Percentiles rank a stretch among this genome's conserved stretches.
Conservation (phyloP, 2,888 invertebrate species). For the Tupiocoris notatus region DNA sequence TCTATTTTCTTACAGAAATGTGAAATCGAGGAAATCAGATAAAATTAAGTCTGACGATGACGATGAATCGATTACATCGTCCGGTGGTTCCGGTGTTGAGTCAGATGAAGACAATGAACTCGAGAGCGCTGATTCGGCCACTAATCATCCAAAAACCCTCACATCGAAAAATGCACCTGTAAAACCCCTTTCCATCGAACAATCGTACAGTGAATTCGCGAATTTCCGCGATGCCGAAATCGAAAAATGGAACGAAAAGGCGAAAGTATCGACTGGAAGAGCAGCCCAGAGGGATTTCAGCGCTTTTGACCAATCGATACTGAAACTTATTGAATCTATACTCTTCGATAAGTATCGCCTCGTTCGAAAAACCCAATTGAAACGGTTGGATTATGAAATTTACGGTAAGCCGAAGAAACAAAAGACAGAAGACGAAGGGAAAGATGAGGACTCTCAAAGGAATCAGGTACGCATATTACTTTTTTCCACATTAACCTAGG, state of each 20-base stretch:
- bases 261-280: constrained; percentile 67
- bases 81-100: constrained; percentile 29
- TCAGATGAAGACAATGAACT: constrained; percentile 41
- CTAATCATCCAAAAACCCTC: constrained; percentile 55
- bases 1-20: too few relatives aligned
- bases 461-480: constrained; percentile 21
- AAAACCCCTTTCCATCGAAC: constrained; percentile 56
- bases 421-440: background rate
- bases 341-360: constrained; percentile 74
- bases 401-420: constrained; percentile 58
- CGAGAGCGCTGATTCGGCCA: constrained; percentile 51
- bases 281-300: constrained; percentile 64
- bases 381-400: constrained; percentile 70
- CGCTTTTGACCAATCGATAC: constrained; percentile 58
- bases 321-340: constrained; percentile 83
- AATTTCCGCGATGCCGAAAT: constrained; percentile 75
- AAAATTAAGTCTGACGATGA: too few relatives aligned
- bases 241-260: constrained; percentile 94
- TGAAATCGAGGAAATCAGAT: too few relatives aligned
- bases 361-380: constrained; percentile 74
- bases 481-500: too few relatives aligned
- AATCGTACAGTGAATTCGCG: constrained; percentile 62
- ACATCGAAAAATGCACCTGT: constrained; percentile 50
- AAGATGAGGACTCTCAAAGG: background rate
- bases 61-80: constrained; percentile 40